Percentiles rank a stretch among this genome's conserved stretches.
Evolutionary conservation across 2,797 vertebrate genomes (phyloP).

Genomic region (Odontamblyopus rebecca): DNA sequence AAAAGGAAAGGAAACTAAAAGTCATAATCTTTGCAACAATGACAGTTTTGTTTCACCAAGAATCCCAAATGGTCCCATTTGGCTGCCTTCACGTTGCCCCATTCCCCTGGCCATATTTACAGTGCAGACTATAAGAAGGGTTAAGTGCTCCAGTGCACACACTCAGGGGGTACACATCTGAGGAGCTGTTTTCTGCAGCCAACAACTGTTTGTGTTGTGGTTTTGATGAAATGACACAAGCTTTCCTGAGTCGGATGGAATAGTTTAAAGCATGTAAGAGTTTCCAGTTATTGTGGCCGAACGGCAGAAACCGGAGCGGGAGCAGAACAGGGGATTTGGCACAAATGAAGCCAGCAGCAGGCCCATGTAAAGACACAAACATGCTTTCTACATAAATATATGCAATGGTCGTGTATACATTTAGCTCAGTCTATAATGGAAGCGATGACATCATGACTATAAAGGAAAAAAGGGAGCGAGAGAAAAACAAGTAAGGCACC

Average conservation of each 20-base stretch:
- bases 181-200: slow-evolving; percentile 38
- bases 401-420: slow-evolving; percentile 24
- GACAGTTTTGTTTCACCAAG: background rate
- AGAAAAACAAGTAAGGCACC: background rate
- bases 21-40: background rate
- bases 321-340: slow-evolving; percentile 45
- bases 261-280: slow-evolving; percentile 53
- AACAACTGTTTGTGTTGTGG: slow-evolving; percentile 51
- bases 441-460: slow-evolving; percentile 13
- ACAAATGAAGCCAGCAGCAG: slow-evolving; percentile 55
- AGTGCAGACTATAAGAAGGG: slow-evolving; percentile 3
- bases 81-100: slow-evolving; percentile 21
- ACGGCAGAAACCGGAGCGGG: slow-evolving; percentile 44
- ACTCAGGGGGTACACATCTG: slow-evolving; percentile 5
- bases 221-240: slow-evolving; percentile 51
- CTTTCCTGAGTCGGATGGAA: slow-evolving; percentile 45
- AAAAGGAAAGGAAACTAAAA: too few relatives aligned
- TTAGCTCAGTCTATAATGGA: slow-evolving; percentile 20
- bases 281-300: slow-evolving; percentile 56
- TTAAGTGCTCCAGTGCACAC: slow-evolving; percentile 9
- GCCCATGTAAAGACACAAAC: slow-evolving; percentile 24
- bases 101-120: slow-evolving; percentile 15
- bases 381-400: slow-evolving; percentile 27
- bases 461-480: background rate
- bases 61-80: background rate